Conservation (phyloP, 2,888 invertebrate species). For the Girardia tigrina region DNA sequence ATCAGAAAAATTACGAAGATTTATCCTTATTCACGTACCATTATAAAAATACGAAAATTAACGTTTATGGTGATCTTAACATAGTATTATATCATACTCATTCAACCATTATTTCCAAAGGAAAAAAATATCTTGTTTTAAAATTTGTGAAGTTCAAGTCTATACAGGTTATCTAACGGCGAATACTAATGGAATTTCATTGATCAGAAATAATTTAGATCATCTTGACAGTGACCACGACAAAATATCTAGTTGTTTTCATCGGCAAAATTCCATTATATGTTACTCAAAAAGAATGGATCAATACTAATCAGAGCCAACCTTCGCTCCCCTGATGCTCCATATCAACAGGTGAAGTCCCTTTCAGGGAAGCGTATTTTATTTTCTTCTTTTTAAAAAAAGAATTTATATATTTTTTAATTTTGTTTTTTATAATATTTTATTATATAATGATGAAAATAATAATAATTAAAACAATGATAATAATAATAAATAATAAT, state of each 20-base stretch:
- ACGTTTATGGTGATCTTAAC: slow-evolving; percentile 71
- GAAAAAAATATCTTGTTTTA: slow-evolving; percentile 60
- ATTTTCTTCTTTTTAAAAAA: too few relatives aligned
- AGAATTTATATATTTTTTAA: too few relatives aligned
- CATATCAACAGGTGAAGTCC: too few relatives aligned
- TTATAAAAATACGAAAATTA: slow-evolving; percentile 49
- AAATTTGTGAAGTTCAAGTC: slow-evolving; percentile 72
- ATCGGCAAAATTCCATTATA: neutral
- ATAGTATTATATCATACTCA: slow-evolving; percentile 65
- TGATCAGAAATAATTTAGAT: neutral
- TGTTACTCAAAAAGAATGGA: neutral
- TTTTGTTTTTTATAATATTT: too few relatives aligned
- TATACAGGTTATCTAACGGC: slow-evolving; percentile 71
- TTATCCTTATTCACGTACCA: neutral
- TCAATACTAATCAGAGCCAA: neutral
- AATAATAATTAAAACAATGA: too few relatives aligned
- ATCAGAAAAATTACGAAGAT: too few relatives aligned
- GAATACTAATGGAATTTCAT: slow-evolving; percentile 44
- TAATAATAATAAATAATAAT: too few relatives aligned
- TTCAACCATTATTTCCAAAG: slow-evolving; percentile 61
- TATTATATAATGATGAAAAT: too few relatives aligned
- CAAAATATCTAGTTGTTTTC: neutral
- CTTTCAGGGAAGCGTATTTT: too few relatives aligned
- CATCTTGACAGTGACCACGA: neutral
- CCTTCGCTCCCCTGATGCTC: too few relatives aligned